Evolutionary conservation across 1,140 invertebrate genomes (phyloP).

Genomic region (Ylistrum balloti): DNA sequence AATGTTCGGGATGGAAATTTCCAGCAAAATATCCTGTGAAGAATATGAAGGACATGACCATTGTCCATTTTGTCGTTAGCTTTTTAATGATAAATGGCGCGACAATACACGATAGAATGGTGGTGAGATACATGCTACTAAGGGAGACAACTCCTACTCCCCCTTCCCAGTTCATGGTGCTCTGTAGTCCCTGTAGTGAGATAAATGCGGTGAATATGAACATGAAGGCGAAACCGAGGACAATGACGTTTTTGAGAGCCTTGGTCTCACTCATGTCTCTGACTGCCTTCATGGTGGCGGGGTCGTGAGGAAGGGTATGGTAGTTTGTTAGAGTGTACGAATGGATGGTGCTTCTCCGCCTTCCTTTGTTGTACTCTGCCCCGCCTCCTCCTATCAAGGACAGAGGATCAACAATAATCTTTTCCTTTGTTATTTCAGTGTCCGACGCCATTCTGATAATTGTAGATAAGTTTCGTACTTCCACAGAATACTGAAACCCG

Average conservation of each 20-base stretch:
- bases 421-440: constrained; percentile 47
- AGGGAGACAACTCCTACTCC: constrained; percentile 79
- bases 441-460: constrained; percentile 25
- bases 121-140: constrained; percentile 78
- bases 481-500: too few species aligned
- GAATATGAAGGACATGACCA: constrained; percentile 75
- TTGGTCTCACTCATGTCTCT: constrained; percentile 72
- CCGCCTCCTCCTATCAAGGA: constrained; percentile 21
- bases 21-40: constrained; percentile 79
- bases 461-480: neutral
- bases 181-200: constrained; percentile 79
- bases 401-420: constrained; percentile 46
- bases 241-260: constrained; percentile 78
- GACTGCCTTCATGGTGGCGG: constrained; percentile 66
- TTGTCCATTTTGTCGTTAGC: constrained; percentile 79
- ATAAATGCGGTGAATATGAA: constrained; percentile 80
- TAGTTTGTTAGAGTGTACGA: constrained; percentile 77
- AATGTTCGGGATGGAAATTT: constrained; percentile 78
- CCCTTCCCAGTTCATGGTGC: constrained; percentile 76
- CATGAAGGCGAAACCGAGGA: constrained; percentile 80
- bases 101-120: constrained; percentile 79
- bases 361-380: constrained; percentile 63
- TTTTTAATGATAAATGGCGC: constrained; percentile 79
- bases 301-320: constrained; percentile 75
- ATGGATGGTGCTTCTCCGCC: constrained; percentile 75